These are phyloP conservation scores for Tachypleus tridentatus DNA, from an alignment of 1,140 invertebrate genomes.

Conservation along the genomic window DNA sequence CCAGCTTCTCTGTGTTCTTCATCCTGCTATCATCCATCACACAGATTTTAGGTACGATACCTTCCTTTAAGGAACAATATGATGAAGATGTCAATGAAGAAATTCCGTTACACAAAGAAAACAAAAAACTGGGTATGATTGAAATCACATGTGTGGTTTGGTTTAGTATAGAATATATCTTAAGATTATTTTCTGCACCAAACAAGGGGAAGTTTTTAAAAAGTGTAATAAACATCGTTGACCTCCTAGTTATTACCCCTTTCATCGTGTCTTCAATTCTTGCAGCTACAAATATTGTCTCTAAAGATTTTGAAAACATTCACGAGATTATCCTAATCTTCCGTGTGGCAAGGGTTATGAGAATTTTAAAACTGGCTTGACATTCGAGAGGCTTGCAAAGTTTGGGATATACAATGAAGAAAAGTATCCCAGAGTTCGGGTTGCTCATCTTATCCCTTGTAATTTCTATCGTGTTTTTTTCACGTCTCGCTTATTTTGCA, in stretches of 20 bases:
- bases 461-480: slow-evolving; percentile 98
- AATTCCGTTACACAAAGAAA: too few species aligned
- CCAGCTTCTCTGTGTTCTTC: slow-evolving; percentile 89
- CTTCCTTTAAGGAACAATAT: slow-evolving; percentile 76
- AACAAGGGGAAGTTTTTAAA: slow-evolving; percentile 99
- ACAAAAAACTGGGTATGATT: too few species aligned
- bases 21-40: slow-evolving; percentile 98
- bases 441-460: slow-evolving; percentile 53
- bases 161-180: slow-evolving; percentile 97
- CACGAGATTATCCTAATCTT: slow-evolving; percentile 97
- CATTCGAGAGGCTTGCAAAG: slow-evolving; percentile 97
- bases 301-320: slow-evolving; percentile 84
- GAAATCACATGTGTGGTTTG: slow-evolving; percentile 31
- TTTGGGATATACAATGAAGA: slow-evolving; percentile 93
- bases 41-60: slow-evolving; percentile 95
- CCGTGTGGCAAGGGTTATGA: slow-evolving; percentile 96
- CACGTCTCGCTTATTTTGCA: slow-evolving; percentile 96
- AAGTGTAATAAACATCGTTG: slow-evolving; percentile 96
- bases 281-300: slow-evolving; percentile 76
- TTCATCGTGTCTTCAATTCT: slow-evolving; percentile 95
- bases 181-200: slow-evolving; percentile 95
- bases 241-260: slow-evolving; percentile 95
- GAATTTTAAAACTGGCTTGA: slow-evolving; percentile 95
- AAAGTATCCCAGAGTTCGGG: slow-evolving; percentile 44
- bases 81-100: slow-evolving; percentile 35